Base-by-base conservation (phyloP, 2,797 vertebrate genomes). In the Pteropus rufus region DNA sequence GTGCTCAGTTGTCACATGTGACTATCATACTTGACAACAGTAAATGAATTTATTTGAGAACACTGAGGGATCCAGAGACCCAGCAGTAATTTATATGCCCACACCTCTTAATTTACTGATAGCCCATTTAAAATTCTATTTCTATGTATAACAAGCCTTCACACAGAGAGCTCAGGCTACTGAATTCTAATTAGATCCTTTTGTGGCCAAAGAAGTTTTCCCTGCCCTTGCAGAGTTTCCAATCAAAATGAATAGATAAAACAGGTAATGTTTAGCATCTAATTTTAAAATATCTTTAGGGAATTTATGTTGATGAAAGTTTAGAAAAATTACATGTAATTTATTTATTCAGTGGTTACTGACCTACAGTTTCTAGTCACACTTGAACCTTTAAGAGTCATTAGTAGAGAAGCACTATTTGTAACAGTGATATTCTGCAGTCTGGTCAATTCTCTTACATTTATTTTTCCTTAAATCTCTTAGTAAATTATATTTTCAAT, bases 401-500 rank as follows among this genome's bases (percentile, higher is more conserved):
- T 87, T 73, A 39, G 6, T 24, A 24, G 36, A 80, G 65, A 95
- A 88, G 31, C 44, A 73, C 12, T 87, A 36, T 77, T 41, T 91
- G 9, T 84, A 95, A 89, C 18, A 73, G n/a, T 92, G 60, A 36
- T 10, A 87, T 84, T 85, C 36, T 77, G 6, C 10, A 82, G 15
- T 76, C 36, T 75, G 21, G 26, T 44, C 60, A 72, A 80, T 91
- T 86, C 91, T 16, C 19, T 84, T 77, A 31, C 46, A 67, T 87
- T 90, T 93, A 81, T 81, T 92, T 93, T 95, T 88, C 64, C 34
- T 91, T 90, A 56, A 93, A 60, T 85, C 15, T 82, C 41, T 16
- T 87, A 19, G 8, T 67, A 73, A 96, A 76, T 82, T 77, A 60
- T 75, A 39, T 54, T 79, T 87, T 92, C 54, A 92, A 4, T 52